Evolutionary conservation across 2,113 vertebrate genomes (phyloP).

Genomic region (Chaetorhynchus papuensis): DNA sequence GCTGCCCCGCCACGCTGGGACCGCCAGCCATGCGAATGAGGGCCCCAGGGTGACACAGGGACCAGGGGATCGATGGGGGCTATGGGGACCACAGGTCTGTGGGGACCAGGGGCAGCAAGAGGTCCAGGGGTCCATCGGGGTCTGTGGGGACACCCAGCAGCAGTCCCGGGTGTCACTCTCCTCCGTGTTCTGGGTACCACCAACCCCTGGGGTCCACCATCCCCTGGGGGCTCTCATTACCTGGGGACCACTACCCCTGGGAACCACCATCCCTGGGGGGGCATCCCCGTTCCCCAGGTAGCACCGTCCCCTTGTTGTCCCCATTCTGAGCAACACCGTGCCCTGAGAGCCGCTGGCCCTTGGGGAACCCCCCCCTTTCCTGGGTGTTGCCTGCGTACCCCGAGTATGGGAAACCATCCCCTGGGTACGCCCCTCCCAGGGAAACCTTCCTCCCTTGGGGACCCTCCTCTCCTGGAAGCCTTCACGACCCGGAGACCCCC

Average conservation of each 20-base stretch:
- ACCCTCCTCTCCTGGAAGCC: not conserved
- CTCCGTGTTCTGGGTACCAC: no score
- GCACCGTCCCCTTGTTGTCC: not conserved
- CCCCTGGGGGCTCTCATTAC: rapidly evolving
- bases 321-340: not conserved
- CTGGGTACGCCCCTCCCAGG: not conserved
- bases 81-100: rapidly evolving
- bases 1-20: not conserved
- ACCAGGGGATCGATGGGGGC: rapidly evolving
- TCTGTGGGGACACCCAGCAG: not conserved
- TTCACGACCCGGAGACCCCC: not conserved
- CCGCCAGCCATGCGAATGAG: not conserved
- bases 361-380: not conserved
- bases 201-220: no score
- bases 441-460: not conserved
- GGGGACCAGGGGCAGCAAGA: not conserved
- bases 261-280: not conserved
- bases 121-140: not conserved
- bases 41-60: not conserved
- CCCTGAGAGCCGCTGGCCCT: not conserved
- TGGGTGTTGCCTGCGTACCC: not conserved
- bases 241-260: not conserved
- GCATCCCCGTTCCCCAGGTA: rapidly evolving
- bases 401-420: not conserved
- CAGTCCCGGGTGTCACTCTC: not conserved